phyloP scores from a whole-genome alignment of 2,113 vertebrate genomes.

The Aptenodytes forsteri region DNA sequence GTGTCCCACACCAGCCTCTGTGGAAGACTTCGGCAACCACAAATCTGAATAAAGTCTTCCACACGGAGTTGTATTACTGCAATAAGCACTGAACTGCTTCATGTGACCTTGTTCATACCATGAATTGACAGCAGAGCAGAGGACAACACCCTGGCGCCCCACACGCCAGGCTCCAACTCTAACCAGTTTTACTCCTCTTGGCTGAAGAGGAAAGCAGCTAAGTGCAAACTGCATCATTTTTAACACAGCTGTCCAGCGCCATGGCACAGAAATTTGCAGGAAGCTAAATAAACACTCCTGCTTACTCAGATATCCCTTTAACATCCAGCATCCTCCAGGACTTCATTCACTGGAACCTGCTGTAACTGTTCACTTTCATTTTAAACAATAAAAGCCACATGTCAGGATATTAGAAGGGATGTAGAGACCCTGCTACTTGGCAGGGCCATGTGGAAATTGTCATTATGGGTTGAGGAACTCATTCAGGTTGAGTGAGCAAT shows the following conservation, averaged over 20 bases:
- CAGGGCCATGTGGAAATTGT: not conserved
- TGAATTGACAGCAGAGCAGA: not conserved
- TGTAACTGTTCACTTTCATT: not conserved
- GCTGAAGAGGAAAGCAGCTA: not conserved
- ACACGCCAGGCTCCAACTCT: not conserved
- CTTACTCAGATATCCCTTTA: not conserved
- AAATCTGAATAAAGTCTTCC: not conserved
- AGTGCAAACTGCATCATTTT: not conserved
- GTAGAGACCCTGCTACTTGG: not conserved
- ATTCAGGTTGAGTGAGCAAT: not conserved
- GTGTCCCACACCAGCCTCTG: not conserved
- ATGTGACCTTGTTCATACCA: not conserved
- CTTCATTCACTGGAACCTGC: not conserved
- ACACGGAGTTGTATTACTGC: fast-evolving
- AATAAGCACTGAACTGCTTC: not conserved
- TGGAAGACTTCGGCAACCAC: not conserved
- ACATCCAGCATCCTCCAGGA: not conserved
- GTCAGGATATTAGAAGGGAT: not conserved
- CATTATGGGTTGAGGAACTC: not conserved
- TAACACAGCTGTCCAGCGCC: not conserved
- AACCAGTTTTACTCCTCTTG: not conserved
- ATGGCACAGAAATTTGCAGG: not conserved
- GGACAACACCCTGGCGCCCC: not conserved
- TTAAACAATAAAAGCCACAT: not conserved
- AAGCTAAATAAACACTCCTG: not conserved